A percentile compares a stretch with the other conserved stretches of the same genome.
phyloP scores from a whole-genome alignment of 2,888 invertebrate species.

The Rhagonycha fulva region DNA sequence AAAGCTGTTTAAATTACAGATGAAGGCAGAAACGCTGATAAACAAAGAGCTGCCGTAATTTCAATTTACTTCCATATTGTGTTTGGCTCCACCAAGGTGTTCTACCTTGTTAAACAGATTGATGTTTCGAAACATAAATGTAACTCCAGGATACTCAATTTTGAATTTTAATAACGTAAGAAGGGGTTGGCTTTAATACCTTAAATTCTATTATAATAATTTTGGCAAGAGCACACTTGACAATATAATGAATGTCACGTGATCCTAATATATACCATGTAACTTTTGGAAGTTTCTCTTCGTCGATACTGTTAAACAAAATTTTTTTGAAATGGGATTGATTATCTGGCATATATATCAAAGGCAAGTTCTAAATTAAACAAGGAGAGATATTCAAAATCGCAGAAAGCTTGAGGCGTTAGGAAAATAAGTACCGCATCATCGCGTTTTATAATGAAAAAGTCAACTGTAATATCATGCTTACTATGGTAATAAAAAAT shows the following conservation, averaged over 20 bases:
- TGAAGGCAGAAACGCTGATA: background rate
- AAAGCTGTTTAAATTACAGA: background rate
- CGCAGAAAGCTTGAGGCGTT: background rate
- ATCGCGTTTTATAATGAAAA: conserved; percentile 1
- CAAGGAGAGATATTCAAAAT: background rate
- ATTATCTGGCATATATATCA: background rate
- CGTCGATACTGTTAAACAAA: background rate
- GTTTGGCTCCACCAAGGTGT: background rate
- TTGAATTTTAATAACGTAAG: background rate
- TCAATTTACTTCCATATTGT: background rate
- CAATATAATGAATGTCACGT: background rate
- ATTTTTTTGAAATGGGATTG: background rate
- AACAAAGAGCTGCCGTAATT: background rate
- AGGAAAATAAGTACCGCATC: background rate
- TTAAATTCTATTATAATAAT: background rate
- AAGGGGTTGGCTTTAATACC: background rate
- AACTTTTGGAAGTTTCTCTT: background rate
- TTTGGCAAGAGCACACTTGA: background rate
- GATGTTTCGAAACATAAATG: background rate
- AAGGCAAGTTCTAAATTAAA: background rate
- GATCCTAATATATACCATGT: background rate
- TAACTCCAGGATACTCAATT: background rate
- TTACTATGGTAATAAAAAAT: background rate
- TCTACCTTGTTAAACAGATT: background rate
- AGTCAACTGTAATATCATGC: background rate